Evolutionary conservation across 2,888 invertebrate genomes (phyloP), one percentile per base, ranked within the genome.

Genomic region (Alloscopus bannaensis): DNA sequence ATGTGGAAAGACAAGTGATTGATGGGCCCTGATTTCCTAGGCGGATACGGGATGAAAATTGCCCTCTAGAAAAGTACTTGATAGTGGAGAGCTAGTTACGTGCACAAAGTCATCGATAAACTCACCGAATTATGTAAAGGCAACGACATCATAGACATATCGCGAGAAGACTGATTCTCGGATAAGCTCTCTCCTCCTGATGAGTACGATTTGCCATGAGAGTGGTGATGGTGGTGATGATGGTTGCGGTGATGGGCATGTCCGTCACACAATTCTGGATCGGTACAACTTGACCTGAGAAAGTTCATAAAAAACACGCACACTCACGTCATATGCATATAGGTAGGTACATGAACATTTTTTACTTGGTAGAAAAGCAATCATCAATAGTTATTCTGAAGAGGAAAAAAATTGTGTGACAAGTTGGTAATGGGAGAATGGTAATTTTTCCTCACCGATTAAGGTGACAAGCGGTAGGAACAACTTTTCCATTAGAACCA

Each of bases 401-500:
- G 8, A 36, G 36, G 8, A 36, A 36, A 36, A 13, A n/a, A n/a
- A 40, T 28, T 42, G 45, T 29, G 45, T 64, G 64, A 64, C 42
- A 64, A 28, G 22, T 66, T 66, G 13, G n/a, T n/a, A n/a, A n/a
- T n/a, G n/a, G n/a, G n/a, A n/a, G n/a, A n/a, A n/a, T n/a, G n/a
- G n/a, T n/a, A n/a, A n/a, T 36, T 8, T 36, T 22, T 64, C 22
- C 82, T 81, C 71, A 84, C 84, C 85, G 83, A 82, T 85, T 85
- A 62, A 85, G 81, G 70, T 84, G 84, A 84, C 85, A 85, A 71
- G 83, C 81, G 8, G 85, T 85, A 65, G 80, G 82, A 55, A 82
- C 80, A 66, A 80, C 68, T 84, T 85, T 84, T 68, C 83, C 85
- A 80, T 82, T 77, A 20, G 78, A 71, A 31, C 83, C 85, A 50